Base-by-base conservation (phyloP, 2,888 invertebrate species). In the Ophion ellenae region DNA sequence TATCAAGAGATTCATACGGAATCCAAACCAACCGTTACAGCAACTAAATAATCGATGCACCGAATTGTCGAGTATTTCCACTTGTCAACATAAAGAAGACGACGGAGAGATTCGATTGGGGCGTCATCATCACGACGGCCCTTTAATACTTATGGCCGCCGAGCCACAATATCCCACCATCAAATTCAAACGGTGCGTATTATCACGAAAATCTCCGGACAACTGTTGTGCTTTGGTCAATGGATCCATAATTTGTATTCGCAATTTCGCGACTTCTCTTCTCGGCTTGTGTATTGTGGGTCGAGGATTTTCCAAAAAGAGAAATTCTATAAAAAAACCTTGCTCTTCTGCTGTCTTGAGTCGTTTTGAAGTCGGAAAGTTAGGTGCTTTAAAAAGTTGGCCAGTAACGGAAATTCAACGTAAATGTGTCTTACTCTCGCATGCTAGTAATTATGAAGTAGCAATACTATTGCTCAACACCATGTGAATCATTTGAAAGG, bases 361-460 rank as follows among this genome's bases (percentile, higher is more conserved):
- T 10, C 66, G 77, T 66, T 77, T 77, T n/a, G 66, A 77, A 77
- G 77, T 77, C 28, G 66, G 77, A 77, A 77, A 77, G 77, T 24
- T 77, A n/a, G 66, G 47, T 77, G 77, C 47, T 66, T 77, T 77
- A 53, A 77, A 77, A 77, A 77, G 77, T 77, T 77, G 77, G 77
- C 67, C 77, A 77, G 45, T 77, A 10, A 53, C 77, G 66, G 77
- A 77, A 53, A n/a, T 77, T 77, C 66, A 77, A 77, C 36, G 59
- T 53, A 67, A 77, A 77, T 77, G 66, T 14, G 53, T 66, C 53
- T 57, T 77, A 77, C 77, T 74, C n/a, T 10, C 61, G 28, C 74
- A 74, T 74, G 61, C 61, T 59, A 61, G 61, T 63, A 74, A 74
- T 74, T 74, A 74, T 74, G 74, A 74, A 74, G 61, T 59, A 61